Evolutionary conservation across 30 jellyfish, hydroid and myxozoan genomes (phyloP).

Genomic region (Turritopsis dohrnii): DNA sequence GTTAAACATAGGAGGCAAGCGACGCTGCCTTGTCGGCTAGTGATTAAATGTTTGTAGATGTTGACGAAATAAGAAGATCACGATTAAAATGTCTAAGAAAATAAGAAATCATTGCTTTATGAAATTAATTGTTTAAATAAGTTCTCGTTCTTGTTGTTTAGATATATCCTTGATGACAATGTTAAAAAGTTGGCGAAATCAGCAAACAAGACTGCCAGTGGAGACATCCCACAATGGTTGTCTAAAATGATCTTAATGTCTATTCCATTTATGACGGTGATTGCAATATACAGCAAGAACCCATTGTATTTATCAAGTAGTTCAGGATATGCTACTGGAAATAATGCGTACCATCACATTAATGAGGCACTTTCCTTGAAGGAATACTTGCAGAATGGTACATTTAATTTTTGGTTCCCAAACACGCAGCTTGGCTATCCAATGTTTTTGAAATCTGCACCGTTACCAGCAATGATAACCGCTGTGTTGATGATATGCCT

Average conservation of each 20-base stretch:
- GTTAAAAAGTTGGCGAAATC: background rate
- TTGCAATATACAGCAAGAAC: slow-evolving; percentile 11
- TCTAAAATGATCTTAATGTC: background rate
- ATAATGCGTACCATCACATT: slow-evolving; percentile 56
- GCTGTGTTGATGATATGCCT: slow-evolving; percentile 51
- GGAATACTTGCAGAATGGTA: slow-evolving; percentile 49
- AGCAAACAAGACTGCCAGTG: background rate
- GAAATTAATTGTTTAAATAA: background rate
- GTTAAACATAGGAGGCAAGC: too few relatives aligned
- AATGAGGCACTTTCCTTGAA: slow-evolving; percentile 63
- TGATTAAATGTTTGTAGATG: too few relatives aligned
- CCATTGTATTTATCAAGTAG: slow-evolving; percentile 46
- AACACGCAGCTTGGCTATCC: slow-evolving; percentile 69
- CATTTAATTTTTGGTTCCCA: slow-evolving; percentile 52
- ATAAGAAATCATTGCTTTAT: background rate
- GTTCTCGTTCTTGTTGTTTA: background rate
- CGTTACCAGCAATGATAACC: slow-evolving; percentile 59
- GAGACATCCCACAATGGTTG: slow-evolving; percentile 7
- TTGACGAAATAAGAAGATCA: too few relatives aligned
- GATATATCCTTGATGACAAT: background rate
- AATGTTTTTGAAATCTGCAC: slow-evolving; percentile 63
- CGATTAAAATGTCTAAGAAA: too few relatives aligned
- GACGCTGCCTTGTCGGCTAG: too few relatives aligned
- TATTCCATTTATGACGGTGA: background rate
- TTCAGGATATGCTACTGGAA: slow-evolving; percentile 76